These are phyloP conservation scores for Tachuris rubrigastra DNA, from an alignment of 2,113 vertebrate species.

Conservation along the genomic window DNA sequence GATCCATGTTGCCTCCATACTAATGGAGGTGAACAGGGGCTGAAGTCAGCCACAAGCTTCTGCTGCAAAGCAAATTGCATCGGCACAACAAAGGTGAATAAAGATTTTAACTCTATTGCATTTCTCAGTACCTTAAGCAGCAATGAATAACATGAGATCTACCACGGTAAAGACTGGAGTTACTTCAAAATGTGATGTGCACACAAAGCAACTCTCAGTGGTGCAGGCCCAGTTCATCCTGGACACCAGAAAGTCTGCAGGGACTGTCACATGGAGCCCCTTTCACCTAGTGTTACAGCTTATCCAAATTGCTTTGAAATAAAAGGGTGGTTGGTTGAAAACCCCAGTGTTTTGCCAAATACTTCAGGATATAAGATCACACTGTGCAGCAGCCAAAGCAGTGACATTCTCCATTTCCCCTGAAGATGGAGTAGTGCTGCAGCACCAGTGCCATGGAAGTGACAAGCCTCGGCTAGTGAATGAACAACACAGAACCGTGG, in stretches of 20 bases:
- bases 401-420: constrained; percentile 9
- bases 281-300: fast-evolving
- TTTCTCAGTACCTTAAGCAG: not conserved
- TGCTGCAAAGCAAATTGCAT: not conserved
- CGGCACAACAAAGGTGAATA: not conserved
- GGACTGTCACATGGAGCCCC: not conserved
- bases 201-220: not conserved
- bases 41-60: not conserved
- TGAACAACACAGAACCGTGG: not conserved
- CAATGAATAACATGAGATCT: not conserved
- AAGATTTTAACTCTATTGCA: not conserved
- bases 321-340: not conserved
- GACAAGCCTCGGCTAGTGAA: not conserved
- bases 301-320: not conserved
- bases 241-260: not conserved
- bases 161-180: not conserved
- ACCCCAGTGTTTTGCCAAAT: fast-evolving
- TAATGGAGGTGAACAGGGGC: not conserved
- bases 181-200: not conserved
- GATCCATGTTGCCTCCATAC: not conserved
- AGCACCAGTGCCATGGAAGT: not conserved
- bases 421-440: constrained; percentile 48
- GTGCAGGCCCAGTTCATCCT: not conserved
- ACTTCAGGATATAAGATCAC: not conserved
- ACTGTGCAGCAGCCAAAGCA: not conserved